Percentiles rank a stretch among this genome's conserved stretches.
Conservation (phyloP, 2,888 invertebrate genomes). For the Lochmaea capreae region DNA sequence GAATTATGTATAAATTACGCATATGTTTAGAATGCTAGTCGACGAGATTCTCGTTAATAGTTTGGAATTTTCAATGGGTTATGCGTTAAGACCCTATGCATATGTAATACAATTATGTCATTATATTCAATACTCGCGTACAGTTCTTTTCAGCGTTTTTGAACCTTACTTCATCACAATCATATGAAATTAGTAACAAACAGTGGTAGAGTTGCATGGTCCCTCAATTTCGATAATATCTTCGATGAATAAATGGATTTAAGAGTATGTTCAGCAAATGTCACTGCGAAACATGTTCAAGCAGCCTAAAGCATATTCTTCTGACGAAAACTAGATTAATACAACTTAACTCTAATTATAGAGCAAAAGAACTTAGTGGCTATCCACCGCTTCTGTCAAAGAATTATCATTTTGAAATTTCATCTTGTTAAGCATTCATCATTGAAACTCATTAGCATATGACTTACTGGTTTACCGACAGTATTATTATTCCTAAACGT, state of each 20-base stretch:
- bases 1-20: constrained; percentile 37
- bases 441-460: constrained; percentile 6
- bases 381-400: not conserved
- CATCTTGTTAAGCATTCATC: constrained; percentile 2
- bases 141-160: no score
- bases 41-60: constrained; percentile 36
- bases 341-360: not conserved
- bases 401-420: not conserved
- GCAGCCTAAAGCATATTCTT: no score
- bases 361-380: not conserved
- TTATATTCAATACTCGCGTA: no score
- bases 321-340: no score
- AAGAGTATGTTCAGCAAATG: no score
- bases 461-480: constrained; percentile 8
- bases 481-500: constrained; percentile 22
- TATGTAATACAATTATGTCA: not conserved
- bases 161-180: no score
- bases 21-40: constrained; percentile 18
- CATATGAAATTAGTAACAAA: no score
- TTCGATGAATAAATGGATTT: no score
- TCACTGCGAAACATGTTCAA: no score
- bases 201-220: no score
- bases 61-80: constrained; percentile 29
- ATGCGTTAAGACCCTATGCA: not conserved
- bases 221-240: no score